Evolutionary conservation across 2,888 invertebrate genomes (phyloP), one percentile per base, ranked within the genome.

Genomic region (Acanthopleura granulata): DNA sequence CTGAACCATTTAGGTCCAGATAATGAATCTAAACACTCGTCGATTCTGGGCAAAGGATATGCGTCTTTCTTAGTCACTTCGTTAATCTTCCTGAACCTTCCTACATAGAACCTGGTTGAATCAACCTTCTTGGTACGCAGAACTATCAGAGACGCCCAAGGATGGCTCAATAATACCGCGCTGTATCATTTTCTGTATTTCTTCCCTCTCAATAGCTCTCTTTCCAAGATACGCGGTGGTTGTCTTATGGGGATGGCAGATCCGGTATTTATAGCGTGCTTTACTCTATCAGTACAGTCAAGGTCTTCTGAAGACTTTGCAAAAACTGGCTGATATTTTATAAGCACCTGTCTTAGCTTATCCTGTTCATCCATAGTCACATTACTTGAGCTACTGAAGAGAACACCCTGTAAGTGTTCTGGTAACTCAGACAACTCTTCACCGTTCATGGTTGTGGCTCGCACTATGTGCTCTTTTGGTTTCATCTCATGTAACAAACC

Each of bases 271-370:
- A 75, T 75, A 16, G 18, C 51, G 49, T 69, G 49, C 30, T n/a
- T n/a, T n/a, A n/a, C n/a, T 74, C 66, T 49, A 40, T 69, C 40
- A 22, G 74, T 30, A 22, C 49, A n/a, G 4, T 66, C 74, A 14
- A 74, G 69, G 49, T 74, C 74, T 40, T 74, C 74, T 30, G 49
- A 15, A 14, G 73, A 73, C 15, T 57, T 30, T 9, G 73, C 61
- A 61, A 73, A 73, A 12, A 73, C 62, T 12, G 61, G 25, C 29
- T 57, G 40, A 62, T 29, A 73, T 27, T 73, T 62, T 9, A 62
- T 29, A 25, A 73, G 30, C 15, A 30, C 12, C 49, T 27, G 18
- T 27, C 29, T 6, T 27, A 73, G 49, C 29, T 27, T 16, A 18
- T 57, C 27, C n/a, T 73, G 27, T 27, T 61, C 29, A 22, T 12